Evolutionary conservation across 2,888 invertebrate species (phyloP), one percentile per base, ranked within the genome.

Genomic region (Cheilosia vernalis): DNA sequence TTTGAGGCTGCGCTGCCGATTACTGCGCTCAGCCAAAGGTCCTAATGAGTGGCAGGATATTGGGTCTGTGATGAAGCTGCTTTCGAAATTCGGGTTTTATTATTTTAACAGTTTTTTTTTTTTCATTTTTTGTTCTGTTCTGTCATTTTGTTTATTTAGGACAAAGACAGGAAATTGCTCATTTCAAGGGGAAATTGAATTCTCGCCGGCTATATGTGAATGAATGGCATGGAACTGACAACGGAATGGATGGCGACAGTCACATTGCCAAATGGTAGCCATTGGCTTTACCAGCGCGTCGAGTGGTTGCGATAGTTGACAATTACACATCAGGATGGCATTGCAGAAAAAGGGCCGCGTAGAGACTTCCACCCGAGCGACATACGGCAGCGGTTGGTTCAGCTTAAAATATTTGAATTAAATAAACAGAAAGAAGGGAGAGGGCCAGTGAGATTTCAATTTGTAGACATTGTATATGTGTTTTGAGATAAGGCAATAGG

Each of bases 181-280:
- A 72, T 81, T 85, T 85, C 85, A 72, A 85, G 76, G 85, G 85
- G 85, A 81, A 85, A 85, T 85, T 81, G 81, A 77, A 67, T 72
- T 81, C 81, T 85, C 44, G 70, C 33, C 64, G 67, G 10, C 69
- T 56, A 67, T 56, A 49, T 58, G 61, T 58, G 63, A 53, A 74
- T 73, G 73, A 61, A 42, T 37, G 60, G 27, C 5, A 27, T 58
- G 79, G 63, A 70, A 70, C 27, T 27, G 30, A 30, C 30, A 30
- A 30, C 37, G 72, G 60, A 63, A 55, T 53, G 66, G 51, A 85
- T 72, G 76, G 76, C 76, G 84, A 76, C 76, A 72, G 63, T 85
- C 81, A 72, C 49, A 81, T 81, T 81, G 81, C 81, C 81, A 85
- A 85, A 81, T 85, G 85, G 85, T 72, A 81, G 85, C 81, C 76